These are phyloP conservation scores for Diadema setosum DNA, from an alignment of 35 echinoderm and acorn worm genomes.

Conservation along the genomic window DNA sequence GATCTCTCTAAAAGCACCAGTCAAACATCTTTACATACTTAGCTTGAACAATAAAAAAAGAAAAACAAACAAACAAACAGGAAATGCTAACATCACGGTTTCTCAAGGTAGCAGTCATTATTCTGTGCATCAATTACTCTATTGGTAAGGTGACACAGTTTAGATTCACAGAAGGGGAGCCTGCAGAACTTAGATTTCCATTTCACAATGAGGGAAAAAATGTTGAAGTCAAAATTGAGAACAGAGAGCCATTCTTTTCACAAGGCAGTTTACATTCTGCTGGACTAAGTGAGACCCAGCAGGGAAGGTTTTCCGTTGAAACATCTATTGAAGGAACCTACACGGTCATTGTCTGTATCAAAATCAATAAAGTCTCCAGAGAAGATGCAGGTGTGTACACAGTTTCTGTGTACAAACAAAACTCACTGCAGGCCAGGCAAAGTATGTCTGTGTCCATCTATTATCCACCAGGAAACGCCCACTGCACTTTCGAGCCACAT, in stretches of 20 bases:
- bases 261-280: background rate
- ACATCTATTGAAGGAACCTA: background rate
- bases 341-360: background rate
- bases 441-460: background rate
- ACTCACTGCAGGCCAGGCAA: no score
- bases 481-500: no score
- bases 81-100: no score
- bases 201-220: background rate
- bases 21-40: no score
- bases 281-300: background rate
- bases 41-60: no score
- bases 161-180: background rate
- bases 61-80: no score
- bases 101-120: no score
- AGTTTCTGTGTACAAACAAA: no score
- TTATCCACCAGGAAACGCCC: background rate
- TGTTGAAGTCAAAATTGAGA: background rate
- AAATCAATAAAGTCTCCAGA: background rate
- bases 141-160: no score
- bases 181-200: background rate
- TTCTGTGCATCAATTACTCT: no score
- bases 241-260: background rate
- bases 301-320: background rate
- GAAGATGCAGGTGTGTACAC: background rate
- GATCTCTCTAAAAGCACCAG: no score